Percentiles rank a stretch among this genome's conserved stretches.
Conservation (phyloP, 2,113 vertebrate species). For the Psittacus erithacus region DNA sequence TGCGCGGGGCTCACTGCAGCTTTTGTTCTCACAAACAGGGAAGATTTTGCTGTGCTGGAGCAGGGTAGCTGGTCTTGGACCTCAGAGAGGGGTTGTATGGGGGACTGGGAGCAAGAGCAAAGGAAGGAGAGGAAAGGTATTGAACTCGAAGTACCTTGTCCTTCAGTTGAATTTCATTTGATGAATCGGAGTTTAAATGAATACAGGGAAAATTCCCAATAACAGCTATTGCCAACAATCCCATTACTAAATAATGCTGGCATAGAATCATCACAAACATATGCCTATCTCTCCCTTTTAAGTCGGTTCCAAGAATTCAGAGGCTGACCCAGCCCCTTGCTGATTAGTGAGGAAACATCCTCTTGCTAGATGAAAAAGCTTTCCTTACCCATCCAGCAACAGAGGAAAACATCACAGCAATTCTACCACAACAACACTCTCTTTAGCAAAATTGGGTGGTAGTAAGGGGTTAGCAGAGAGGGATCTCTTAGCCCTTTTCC, state of each 20-base stretch:
- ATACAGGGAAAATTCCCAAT: not conserved
- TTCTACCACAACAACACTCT: not conserved
- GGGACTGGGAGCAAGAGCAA: not conserved
- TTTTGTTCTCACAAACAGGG: constrained; percentile 55
- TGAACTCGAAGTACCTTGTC: not conserved
- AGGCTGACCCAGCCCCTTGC: not conserved
- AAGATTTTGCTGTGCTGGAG: constrained; percentile 36
- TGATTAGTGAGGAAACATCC: not conserved
- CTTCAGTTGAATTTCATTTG: not conserved
- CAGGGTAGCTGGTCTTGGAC: constrained; percentile 6
- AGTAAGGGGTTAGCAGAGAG: not conserved
- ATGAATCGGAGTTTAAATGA: not conserved
- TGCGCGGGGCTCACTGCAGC: constrained; percentile 2
- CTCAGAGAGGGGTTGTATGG: not conserved
- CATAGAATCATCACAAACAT: constrained; percentile 6
- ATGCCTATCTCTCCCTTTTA: not conserved
- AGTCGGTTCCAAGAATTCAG: not conserved
- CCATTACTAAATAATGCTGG: not conserved
- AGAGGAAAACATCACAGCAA: not conserved
- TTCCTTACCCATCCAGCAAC: not conserved
- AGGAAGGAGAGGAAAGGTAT: not conserved
- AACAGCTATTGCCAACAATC: constrained; percentile 1
- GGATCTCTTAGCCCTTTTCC: not conserved
- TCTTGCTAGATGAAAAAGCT: not conserved
- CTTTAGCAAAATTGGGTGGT: not conserved